Evolutionary conservation across 2,797 vertebrate species (phyloP).

Genomic region (Macrochelys suwanniensis): DNA sequence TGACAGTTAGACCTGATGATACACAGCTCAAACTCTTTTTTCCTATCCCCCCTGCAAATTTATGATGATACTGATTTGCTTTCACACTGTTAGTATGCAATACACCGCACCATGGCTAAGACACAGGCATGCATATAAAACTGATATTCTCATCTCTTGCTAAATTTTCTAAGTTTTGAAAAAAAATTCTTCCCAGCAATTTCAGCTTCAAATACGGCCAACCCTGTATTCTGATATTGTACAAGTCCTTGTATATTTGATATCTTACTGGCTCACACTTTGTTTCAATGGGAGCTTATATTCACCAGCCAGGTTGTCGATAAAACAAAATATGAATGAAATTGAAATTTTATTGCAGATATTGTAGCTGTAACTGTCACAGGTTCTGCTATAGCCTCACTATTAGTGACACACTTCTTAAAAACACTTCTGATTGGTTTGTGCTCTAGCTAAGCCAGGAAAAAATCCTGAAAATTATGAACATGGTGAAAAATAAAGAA

Average conservation of each 20-base stretch:
- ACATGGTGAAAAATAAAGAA: conserved; percentile 85
- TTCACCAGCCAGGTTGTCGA: conserved; percentile 27
- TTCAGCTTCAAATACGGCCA: conserved; percentile 4
- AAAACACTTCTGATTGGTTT: neutral
- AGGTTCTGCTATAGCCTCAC: neutral
- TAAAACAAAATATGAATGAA: conserved; percentile 50
- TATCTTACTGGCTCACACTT: neutral
- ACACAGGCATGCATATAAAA: neutral
- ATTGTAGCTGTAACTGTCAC: neutral
- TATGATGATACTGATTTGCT: neutral
- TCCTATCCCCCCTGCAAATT: neutral
- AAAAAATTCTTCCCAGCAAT: conserved; percentile 44
- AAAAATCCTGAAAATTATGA: conserved; percentile 87
- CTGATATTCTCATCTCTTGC: conserved; percentile 40
- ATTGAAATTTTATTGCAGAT: conserved; percentile 31
- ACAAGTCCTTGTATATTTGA: conserved; percentile 43
- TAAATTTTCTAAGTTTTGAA: conserved; percentile 9
- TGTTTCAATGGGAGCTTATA: conserved; percentile 62
- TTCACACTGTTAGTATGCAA: neutral
- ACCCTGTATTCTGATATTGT: conserved; percentile 32
- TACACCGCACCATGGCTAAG: neutral
- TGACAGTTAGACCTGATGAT: neutral
- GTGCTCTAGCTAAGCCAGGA: conserved; percentile 84
- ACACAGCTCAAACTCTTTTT: neutral
- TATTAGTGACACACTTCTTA: neutral